Evolutionary conservation across 1,140 invertebrate species (phyloP), one percentile per base, ranked within the genome.

Genomic region (honey bee (Apis mellifera)): DNA sequence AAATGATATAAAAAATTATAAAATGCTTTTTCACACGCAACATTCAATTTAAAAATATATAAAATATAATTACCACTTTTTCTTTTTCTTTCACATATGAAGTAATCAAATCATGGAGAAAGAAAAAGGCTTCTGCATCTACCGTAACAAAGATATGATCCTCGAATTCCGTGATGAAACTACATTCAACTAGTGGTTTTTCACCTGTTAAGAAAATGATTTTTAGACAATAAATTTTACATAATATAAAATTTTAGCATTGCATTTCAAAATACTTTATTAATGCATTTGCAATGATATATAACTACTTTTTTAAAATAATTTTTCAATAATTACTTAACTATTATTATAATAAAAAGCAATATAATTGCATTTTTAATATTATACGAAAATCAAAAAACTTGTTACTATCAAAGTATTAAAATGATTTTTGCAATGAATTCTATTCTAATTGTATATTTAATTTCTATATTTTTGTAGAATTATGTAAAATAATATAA

Each of bases 121-220:
- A 99, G 93, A 99, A 98, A 94, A 99, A 99, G 21, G 98, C 98
- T 94, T 99, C 99, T 0, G 98, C 98, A 95, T 99, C 98, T 82
- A 99, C 98, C 3, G 99, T 99, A 77, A 99, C 98, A 94, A 98
- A 99, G 89, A 99, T 99, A 92, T 99, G 99, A 93, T 99, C 98
- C 92, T 99, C 98, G 94, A 99, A 99, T 94, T 99, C 98, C 13
- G 98, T 99, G 52, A 99, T 98, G 93, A 99, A 99, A 93, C 98
- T 98, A 94, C 98, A 99, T 89, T 99, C 97, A 32, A 99, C 98
- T 52, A 97, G 95, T 48, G 98, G 98, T 93, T 98, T 98, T 74
- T 96, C 95, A 91, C 97, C 98, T 97, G 90, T 62, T 76, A 62
- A 77, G 1, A 71, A 52, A 62, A 64, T n/a, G 11, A 5, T 60